These are phyloP conservation scores for Hylaeus anthracinus DNA, from an alignment of 1,140 invertebrate genomes.

Conservation along the genomic window DNA sequence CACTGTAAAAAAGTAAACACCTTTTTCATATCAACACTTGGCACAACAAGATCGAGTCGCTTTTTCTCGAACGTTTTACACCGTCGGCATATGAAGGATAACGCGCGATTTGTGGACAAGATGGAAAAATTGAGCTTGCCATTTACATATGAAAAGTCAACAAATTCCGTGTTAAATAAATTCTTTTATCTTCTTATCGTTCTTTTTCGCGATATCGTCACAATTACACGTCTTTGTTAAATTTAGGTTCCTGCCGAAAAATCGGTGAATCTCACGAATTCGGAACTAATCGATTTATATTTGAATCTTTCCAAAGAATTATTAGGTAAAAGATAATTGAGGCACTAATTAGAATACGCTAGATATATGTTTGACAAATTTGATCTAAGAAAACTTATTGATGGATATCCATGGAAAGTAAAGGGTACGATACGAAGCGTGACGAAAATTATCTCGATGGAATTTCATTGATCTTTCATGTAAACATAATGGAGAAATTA, in stretches of 20 bases:
- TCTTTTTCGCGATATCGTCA: neutral
- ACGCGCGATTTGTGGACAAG: neutral
- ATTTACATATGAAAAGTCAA: slow-evolving; percentile 2
- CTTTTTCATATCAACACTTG: slow-evolving; percentile 37
- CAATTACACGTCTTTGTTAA: neutral
- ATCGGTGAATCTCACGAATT: neutral
- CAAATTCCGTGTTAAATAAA: neutral
- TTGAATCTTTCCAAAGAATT: neutral
- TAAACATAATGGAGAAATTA: neutral
- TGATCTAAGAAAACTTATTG: neutral
- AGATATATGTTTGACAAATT: neutral
- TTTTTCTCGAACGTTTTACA: neutral
- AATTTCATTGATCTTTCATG: neutral
- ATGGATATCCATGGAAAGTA: neutral
- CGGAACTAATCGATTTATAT: neutral
- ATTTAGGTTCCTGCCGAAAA: neutral
- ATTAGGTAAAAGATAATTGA: neutral
- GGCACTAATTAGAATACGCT: neutral
- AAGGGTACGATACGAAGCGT: neutral
- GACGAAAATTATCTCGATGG: neutral
- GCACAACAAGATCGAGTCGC: neutral
- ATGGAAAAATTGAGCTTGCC: neutral
- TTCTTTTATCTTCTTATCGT: neutral
- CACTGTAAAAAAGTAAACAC: slow-evolving; percentile 71
- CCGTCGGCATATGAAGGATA: neutral